A percentile compares a stretch with the other conserved stretches of the same genome.
These are phyloP conservation scores for Pteropus alecto DNA, from an alignment of 2,113 vertebrate species.

Conservation along the genomic window DNA sequence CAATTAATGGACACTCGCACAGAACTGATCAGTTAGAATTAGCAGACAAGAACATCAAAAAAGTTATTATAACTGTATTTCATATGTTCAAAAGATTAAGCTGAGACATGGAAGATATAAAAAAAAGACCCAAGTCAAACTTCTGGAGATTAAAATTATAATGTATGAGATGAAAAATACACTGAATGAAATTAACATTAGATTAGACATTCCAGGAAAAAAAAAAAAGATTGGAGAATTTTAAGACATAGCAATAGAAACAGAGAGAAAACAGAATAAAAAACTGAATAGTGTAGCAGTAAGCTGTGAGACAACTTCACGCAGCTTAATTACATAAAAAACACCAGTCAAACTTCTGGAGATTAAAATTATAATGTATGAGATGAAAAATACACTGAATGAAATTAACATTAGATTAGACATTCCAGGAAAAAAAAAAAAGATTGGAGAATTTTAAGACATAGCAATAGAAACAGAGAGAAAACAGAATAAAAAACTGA, in stretches of 20 bases:
- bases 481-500: neutral
- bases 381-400: no score
- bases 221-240: neutral
- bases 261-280: neutral
- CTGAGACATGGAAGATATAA: neutral
- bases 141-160: neutral
- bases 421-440: no score
- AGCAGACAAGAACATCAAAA: neutral
- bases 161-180: neutral
- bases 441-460: neutral
- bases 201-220: neutral
- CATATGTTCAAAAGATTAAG: neutral
- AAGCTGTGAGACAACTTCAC: neutral
- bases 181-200: neutral
- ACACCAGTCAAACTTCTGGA: no score
- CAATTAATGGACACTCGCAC: neutral
- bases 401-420: no score
- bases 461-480: neutral
- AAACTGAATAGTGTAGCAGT: neutral
- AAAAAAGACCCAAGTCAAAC: neutral
- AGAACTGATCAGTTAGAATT: neutral
- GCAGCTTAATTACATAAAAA: neutral
- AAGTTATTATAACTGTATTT: neutral
- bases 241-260: neutral
- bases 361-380: no score